These are phyloP conservation scores for Bovichtus diacanthus DNA, from an alignment of 2,797 vertebrate species.

Conservation along the genomic window DNA sequence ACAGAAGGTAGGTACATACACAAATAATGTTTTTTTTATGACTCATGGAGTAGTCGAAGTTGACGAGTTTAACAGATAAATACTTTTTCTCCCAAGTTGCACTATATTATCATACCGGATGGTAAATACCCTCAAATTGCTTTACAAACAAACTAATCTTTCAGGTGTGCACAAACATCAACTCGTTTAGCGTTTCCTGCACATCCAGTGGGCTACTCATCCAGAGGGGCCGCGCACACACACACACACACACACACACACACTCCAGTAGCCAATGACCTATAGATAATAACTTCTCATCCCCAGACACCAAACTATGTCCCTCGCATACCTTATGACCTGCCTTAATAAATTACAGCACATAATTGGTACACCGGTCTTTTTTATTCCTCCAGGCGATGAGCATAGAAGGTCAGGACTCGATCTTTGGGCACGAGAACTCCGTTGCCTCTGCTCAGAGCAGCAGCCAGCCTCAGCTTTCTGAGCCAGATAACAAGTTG, in stretches of 20 bases:
- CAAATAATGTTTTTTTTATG: background rate
- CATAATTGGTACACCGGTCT: background rate
- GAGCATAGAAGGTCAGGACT: constrained; percentile 92
- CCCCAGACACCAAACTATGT: too few species aligned
- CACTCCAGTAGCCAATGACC: background rate
- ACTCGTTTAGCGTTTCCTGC: background rate
- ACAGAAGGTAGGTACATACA: constrained; percentile 86
- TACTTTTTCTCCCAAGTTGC: background rate
- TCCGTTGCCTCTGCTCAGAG: constrained; percentile 90
- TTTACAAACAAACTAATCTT: background rate
- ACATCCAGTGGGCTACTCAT: background rate
- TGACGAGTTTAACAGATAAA: background rate
- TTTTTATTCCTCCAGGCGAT: constrained; percentile 82
- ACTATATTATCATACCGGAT: background rate
- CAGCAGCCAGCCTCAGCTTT: constrained; percentile 91
- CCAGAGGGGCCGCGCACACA: too few species aligned
- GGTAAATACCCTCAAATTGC: background rate
- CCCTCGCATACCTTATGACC: background rate
- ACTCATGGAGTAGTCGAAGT: background rate
- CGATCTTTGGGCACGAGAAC: constrained; percentile 93
- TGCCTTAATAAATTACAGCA: background rate
- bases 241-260: too few species aligned
- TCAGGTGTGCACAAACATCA: background rate
- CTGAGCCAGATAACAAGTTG: constrained; percentile 90
- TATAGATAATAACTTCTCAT: too few species aligned